A percentile compares a stretch with the other conserved stretches of the same genome.
Conservation (phyloP, 2,797 vertebrate genomes). For the Acipenser ruthenus region DNA sequence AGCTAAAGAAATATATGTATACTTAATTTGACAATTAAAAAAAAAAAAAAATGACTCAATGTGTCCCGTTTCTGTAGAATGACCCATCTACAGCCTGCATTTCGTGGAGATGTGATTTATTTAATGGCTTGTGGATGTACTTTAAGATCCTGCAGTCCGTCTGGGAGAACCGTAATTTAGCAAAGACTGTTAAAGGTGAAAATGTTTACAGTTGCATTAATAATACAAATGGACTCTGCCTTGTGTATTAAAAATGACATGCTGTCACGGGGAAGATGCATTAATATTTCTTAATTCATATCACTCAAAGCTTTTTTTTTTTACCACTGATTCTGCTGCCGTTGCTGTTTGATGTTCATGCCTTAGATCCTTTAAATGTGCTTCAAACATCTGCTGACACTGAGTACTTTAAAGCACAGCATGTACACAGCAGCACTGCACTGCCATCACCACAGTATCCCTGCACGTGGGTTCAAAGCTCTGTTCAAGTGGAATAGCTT, state of each 20-base stretch:
- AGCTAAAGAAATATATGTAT: not conserved
- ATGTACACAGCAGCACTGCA: no score
- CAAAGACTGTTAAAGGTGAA: conserved; percentile 11
- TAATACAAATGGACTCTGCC: conserved; percentile 26
- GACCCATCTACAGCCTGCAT: conserved; percentile 4
- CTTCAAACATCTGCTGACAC: not conserved
- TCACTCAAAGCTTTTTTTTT: conserved; percentile 14
- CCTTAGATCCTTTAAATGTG: not conserved
- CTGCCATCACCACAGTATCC: not conserved
- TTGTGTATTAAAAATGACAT: conserved; percentile 13
- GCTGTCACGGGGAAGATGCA: conserved; percentile 18
- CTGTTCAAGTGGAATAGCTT: not conserved
- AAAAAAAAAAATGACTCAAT: conserved; percentile 8
- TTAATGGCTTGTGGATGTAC: conserved; percentile 26
- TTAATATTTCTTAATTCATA: conserved; percentile 24
- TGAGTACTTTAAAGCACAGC: not conserved
- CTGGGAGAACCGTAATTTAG: conserved; percentile 19
- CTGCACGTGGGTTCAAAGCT: not conserved
- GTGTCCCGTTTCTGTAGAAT: conserved; percentile 13
- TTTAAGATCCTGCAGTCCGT: conserved; percentile 16
- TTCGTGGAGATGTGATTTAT: conserved; percentile 38
- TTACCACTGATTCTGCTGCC: not conserved
- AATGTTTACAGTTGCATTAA: conserved; percentile 28
- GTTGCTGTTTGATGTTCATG: not conserved
- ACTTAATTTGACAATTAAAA: conserved; percentile 1